Base-by-base conservation (phyloP, 2,888 invertebrate genomes). In the Schrankia costaestrigalis region DNA sequence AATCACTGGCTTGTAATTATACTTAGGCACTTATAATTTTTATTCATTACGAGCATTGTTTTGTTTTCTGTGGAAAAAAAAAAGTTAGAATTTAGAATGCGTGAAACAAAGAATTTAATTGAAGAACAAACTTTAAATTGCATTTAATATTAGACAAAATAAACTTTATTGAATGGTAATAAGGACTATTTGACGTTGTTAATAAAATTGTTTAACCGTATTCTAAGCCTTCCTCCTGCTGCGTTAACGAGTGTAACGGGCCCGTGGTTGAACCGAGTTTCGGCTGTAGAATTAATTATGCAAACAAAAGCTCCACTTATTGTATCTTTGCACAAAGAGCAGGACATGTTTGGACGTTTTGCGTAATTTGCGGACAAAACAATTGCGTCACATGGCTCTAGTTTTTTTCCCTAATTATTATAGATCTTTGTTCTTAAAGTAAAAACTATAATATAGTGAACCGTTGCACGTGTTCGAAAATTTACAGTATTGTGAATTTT, bases 291-390 rank as follows among this genome's bases (percentile, higher is more conserved):
- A 81, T 82, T 84, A 84, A 86, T 84, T 82, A 83, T 78, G 75
- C 73, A 78, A 80, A 80, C 83, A 83, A 77, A 78, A 76, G 66
- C 67, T 49, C 54, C 52, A 57, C 74, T 75, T 79, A 78, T 84
- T 82, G 83, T 84, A 77, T 78, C 70, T 73, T 69, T 56, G 61
- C 54, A 73, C 70, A 71, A 78, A 63, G 62, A 62, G 55, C 55
- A 47, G 61, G 66, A 63, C 64, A 39, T 85, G 79, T 86, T 86
- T 85, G 71, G 83, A 85, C 82, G 58, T 75, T 81, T 87, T 86
- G 87, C 85, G 86, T 87, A 80, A 84, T 81, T 57, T 72, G 71
- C 58, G 46, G 56, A 72, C 71, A 71, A 73, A 77, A 75, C 65
- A 71, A 57, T 62, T 46, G 52, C 46, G 67, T 66, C 66, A 71